Percentiles rank a stretch among this genome's conserved stretches.
Conservation (phyloP, 2,888 invertebrate genomes). For the Eulithis testata region DNA sequence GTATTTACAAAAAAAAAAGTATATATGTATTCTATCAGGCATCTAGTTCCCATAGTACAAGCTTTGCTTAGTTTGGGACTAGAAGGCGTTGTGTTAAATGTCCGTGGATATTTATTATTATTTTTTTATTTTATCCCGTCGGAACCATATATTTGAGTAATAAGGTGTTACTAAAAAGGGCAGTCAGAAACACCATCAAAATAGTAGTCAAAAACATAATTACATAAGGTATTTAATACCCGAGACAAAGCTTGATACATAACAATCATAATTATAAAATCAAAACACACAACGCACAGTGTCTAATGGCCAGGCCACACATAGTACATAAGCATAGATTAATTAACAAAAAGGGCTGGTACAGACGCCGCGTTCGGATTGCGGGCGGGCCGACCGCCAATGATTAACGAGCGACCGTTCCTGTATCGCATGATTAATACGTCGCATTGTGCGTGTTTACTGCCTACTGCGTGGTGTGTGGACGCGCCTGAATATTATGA, state of each 20-base stretch:
- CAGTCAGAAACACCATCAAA: too few relatives aligned
- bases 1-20: too few relatives aligned
- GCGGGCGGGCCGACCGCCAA: constrained; percentile 70
- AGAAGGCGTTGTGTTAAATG: too few relatives aligned
- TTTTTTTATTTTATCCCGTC: too few relatives aligned
- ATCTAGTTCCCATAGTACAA: too few relatives aligned
- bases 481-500: constrained; percentile 13
- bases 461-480: constrained; percentile 18
- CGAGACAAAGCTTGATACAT: background rate
- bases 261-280: background rate
- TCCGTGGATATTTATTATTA: too few relatives aligned
- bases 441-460: constrained; percentile 65
- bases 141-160: too few relatives aligned
- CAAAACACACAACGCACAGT: background rate
- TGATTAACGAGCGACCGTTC: constrained; percentile 78
- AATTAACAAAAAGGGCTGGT: constrained; percentile 80
- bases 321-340: constrained; percentile 61
- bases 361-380: constrained; percentile 67
- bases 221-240: background rate
- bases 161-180: too few relatives aligned
- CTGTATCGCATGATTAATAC: constrained; percentile 81
- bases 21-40: too few relatives aligned
- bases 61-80: too few relatives aligned
- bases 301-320: constrained; percentile 1
- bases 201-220: too few relatives aligned